Evolutionary conservation across 2,888 invertebrate genomes (phyloP), one percentile per base, ranked within the genome.

Genomic region (Pachydiplax longipennis): DNA sequence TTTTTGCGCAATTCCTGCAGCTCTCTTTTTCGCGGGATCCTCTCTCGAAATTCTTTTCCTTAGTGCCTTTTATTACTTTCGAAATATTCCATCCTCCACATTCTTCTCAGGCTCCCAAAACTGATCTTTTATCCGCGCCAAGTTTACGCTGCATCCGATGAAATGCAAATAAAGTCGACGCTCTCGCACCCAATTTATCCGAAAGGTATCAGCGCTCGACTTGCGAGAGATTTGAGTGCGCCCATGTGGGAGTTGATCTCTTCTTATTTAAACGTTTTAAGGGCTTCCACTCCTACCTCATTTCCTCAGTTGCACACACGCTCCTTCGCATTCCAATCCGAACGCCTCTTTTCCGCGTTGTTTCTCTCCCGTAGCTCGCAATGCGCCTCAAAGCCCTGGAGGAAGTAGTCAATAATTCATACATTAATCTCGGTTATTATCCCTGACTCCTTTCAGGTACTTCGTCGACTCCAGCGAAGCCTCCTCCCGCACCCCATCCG

Each of bases 391-490:
- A 87, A 87, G 87, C 87, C 87, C 87, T 37, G 35, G 37, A 65
- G 87, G 87, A 87, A 61, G 87, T 87, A 65, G 87, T 87, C 87
- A 87, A 87, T 87, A 87, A 87, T 87, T 87, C 87, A 87, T 87
- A 65, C 37, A 87, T 87, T 87, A 87, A 87, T 87, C 87, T 87
- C 65, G 87, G 61, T 61, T 87, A 87, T 65, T 87, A 87, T 87
- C 65, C 87, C 87, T 12, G 35, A 12, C 87, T 37, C 87, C 61
- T 87, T 58, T 48, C 82, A 25, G 82, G 25, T 82, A 25, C 82
- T 44, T n/a, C 44, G 40, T 65, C 65, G 65, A 65, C n/a, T 81
- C 18, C 31, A 83, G 83, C 53, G 10, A 53, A 5, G 31, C 83
- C 31, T 53, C 83, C 37, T 35, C 81, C 81, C 22, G n/a, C 81